Conservation (phyloP, 2,113 vertebrate genomes). For the Rana temporaria region DNA sequence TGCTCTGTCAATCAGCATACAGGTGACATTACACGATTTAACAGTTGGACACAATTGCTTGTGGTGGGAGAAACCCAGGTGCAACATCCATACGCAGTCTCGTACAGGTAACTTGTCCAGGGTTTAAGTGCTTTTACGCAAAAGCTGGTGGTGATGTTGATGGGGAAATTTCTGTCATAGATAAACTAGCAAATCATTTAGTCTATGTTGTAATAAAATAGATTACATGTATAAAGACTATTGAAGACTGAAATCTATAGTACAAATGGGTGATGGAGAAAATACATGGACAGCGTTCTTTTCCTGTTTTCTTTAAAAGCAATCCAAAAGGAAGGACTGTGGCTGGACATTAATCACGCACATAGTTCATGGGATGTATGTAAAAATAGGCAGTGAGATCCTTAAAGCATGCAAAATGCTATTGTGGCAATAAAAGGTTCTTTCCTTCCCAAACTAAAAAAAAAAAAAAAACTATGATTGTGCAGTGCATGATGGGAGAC, state of each 20-base stretch:
- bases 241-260: conserved; percentile 11
- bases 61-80: background rate
- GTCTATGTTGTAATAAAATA: conserved; percentile 49
- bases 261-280: background rate
- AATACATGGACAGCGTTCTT: background rate
- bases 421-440: conserved; percentile 61
- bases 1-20: background rate
- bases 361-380: conserved; percentile 65
- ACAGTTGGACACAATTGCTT: background rate
- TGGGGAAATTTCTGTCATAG: background rate
- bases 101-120: background rate
- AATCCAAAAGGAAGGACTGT: no score
- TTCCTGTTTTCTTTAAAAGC: background rate
- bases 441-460: conserved; percentile 58
- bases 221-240: conserved; percentile 51
- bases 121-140: background rate
- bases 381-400: conserved; percentile 64
- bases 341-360: conserved; percentile 57
- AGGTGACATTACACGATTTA: conserved; percentile 9
- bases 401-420: conserved; percentile 68
- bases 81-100: no score
- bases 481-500: conserved; percentile 80
- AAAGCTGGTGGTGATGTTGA: background rate
- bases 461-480: conserved; percentile 74
- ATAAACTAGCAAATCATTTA: conserved; percentile 10